Conservation (phyloP, 2,888 invertebrate genomes). For the Dioctria linearis region DNA sequence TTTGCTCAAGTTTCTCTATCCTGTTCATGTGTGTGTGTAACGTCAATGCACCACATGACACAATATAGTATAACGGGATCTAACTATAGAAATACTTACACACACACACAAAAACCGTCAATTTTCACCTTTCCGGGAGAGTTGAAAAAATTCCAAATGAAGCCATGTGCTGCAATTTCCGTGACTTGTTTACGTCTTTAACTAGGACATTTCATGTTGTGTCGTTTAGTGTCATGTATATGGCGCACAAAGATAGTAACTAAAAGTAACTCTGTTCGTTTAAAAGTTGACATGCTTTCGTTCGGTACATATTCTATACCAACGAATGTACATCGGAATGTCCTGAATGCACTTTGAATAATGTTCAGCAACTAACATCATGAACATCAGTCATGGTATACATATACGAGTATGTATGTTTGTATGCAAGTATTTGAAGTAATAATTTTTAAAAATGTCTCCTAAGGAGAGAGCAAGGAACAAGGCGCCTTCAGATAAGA, state of each 20-base stretch:
- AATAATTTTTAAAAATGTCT: background rate
- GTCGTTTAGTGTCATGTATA: no score
- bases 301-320: background rate
- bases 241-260: no score
- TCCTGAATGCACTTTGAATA: background rate
- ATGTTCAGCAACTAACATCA: no score
- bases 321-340: background rate
- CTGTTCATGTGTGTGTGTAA: background rate
- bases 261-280: background rate
- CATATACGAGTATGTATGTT: background rate
- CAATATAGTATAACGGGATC: background rate
- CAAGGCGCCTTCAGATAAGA: background rate
- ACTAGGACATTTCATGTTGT: no score
- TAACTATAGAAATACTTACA: background rate
- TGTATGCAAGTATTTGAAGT: background rate
- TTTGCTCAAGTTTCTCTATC: constrained; percentile 7
- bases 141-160: background rate
- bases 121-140: constrained; percentile 6
- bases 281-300: no score
- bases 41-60: constrained; percentile 36
- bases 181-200: background rate
- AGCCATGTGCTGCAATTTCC: constrained; percentile 34
- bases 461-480: background rate
- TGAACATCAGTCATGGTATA: background rate
- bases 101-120: constrained; percentile 7